phyloP scores from a whole-genome alignment of 2,888 invertebrate genomes.

The Apocheima hispidaria region DNA sequence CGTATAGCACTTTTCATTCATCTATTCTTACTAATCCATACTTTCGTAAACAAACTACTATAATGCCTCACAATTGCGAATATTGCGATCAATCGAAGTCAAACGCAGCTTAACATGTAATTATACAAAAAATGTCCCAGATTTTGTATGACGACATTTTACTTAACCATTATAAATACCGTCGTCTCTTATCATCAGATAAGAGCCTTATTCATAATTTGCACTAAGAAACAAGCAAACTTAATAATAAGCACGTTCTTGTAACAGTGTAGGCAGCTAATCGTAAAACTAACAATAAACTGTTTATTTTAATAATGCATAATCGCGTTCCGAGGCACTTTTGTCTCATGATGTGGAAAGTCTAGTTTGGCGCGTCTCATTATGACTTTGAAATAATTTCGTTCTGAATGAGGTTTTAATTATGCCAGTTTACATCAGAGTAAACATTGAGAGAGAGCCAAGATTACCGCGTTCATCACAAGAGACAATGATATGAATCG shows the following conservation, averaged over 20 bases:
- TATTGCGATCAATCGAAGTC: constrained; percentile 7
- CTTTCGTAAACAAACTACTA: constrained; percentile 26
- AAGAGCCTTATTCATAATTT: constrained; percentile 31
- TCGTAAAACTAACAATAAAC: constrained; percentile 51
- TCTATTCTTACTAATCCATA: constrained; percentile 25
- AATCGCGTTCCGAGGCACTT: constrained; percentile 44
- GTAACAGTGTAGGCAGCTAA: constrained; percentile 40
- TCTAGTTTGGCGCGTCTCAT: constrained; percentile 40
- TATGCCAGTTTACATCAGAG: constrained; percentile 28
- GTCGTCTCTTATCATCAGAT: constrained; percentile 26
- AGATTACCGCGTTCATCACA: constrained; percentile 3
- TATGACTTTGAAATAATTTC: constrained; percentile 40
- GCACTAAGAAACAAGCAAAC: constrained; percentile 31
- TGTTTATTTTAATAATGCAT: constrained; percentile 53
- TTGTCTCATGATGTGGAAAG: constrained; percentile 42
- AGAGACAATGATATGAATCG: constrained; percentile 11
- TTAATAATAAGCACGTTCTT: constrained; percentile 36
- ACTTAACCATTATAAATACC: constrained; percentile 23
- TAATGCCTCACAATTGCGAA: background rate
- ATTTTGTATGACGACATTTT: constrained; percentile 20
- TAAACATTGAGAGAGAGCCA: constrained; percentile 23
- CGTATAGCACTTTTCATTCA: constrained; percentile 42
- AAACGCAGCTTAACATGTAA: background rate
- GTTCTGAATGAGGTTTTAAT: constrained; percentile 31
- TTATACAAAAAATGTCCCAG: constrained; percentile 10